A percentile compares a stretch with the other conserved stretches of the same genome.
Evolutionary conservation across 2,113 vertebrate genomes (phyloP).

Genomic region (Ailurus styani): DNA sequence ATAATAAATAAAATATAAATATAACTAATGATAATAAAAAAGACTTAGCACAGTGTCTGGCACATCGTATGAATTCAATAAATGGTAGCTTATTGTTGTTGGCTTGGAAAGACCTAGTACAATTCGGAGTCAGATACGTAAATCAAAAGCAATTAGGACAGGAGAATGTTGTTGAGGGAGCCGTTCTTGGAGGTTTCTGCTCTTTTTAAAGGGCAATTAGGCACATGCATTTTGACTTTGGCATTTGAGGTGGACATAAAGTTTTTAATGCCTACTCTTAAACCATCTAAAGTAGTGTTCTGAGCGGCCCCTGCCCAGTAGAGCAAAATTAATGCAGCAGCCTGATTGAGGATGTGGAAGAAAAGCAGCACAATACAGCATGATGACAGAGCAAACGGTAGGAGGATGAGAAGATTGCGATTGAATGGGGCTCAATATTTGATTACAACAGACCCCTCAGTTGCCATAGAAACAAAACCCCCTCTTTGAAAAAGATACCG

Average conservation of each 20-base stretch:
- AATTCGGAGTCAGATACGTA: neutral
- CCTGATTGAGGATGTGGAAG: neutral
- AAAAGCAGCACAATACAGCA: neutral
- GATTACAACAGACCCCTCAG: neutral
- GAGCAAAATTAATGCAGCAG: neutral
- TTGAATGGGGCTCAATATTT: conserved; percentile 30
- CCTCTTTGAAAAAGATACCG: neutral
- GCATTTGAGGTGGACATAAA: neutral
- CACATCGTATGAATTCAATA: neutral
- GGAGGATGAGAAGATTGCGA: neutral
- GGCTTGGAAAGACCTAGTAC: neutral
- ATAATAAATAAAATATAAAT: too few relatives aligned
- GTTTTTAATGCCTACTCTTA: neutral
- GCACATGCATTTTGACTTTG: neutral
- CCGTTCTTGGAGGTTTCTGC: neutral
- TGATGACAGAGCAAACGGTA: neutral
- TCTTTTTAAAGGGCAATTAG: neutral
- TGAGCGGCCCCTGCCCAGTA: neutral
- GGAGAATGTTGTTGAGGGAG: neutral
- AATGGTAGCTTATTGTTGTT: neutral
- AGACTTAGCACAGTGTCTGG: neutral
- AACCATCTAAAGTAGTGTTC: neutral
- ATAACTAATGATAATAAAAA: neutral
- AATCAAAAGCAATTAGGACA: neutral
- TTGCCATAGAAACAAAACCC: conserved; percentile 48